Evolutionary conservation across 2,113 vertebrate genomes (phyloP), one percentile per base, ranked within the genome.

Genomic region (Bombycilla garrulus): DNA sequence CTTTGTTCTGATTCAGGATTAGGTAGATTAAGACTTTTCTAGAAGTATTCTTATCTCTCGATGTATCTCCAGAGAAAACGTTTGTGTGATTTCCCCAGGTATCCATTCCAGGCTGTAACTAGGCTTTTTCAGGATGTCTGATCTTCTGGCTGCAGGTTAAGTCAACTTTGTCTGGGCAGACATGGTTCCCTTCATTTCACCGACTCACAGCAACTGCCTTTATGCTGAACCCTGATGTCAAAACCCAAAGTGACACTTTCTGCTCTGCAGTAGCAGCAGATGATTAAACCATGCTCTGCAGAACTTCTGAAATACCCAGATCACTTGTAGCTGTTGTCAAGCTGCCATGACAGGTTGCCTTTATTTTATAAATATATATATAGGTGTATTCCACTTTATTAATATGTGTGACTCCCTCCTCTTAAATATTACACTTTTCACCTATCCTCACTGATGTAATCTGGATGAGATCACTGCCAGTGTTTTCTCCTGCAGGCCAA

Each of bases 401-500:
- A 21, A 24, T 54, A 8, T 33, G 6, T 9, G 5, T 53, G 20
- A 53, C 38, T 72, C 6, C 14, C 22, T 10, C 28, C 48, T 56
- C 40, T 86, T 72, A 57, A 74, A 45, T 57, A 58, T 16, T 71
- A 10, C 5, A 7, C 50, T 92, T 85, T 61, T 82, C 78, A 80
- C 17, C 8, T 19, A 40, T 72, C 58, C 20, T 90, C 42, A 5
- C 20, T 57, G 5, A 45, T 0, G 0, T 62, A 31, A 38, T 31
- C 54, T 69, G 42, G 25, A 3, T 93, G 61, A 93, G 69, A 24
- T 90, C 69, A 72, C 20, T 74, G 61, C 7, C 42, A 7, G 7
- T 23, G 23, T 56, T 86, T 76, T 90, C 70, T 72, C 53, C 66
- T 79, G 0, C 88, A 99, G 99, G 99, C 99, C 23, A 98, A 99